Base-by-base conservation (phyloP, 2,113 vertebrate species). In the Drymodes brunneopygia region DNA sequence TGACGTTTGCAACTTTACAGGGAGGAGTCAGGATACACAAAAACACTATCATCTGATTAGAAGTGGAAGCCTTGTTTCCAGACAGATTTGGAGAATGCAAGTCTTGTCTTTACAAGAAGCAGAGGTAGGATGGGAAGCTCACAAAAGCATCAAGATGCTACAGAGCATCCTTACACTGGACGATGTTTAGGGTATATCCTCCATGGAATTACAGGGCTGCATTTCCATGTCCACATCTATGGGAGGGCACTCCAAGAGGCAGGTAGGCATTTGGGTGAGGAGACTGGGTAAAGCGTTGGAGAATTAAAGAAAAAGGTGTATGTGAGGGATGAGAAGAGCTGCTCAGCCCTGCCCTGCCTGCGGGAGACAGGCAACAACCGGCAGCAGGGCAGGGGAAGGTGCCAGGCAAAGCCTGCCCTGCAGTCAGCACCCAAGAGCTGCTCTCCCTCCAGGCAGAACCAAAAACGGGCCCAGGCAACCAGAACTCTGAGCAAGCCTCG, bases 151-250 rank as follows among this genome's bases (percentile, higher is more conserved):
- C n/a, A n/a, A n/a, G n/a, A n/a, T n/a, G 10, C 24, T 4, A 51
- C 7, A 29, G 45, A 47, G 5, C 25, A 28, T 53, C 45, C 72
- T 73, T 29, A 23, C 6, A 9, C 19, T 0, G 1, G 25, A 22
- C 2, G 5, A 27, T 6, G 27, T 42, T 54, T 14, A 45, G 29
- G 23, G 9, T 35, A 90, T 1, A 4, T 51, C 40, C 44, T 61
- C 3, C 2, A 29, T 6, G 27, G 71, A 75, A 94, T 45, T 15
- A 36, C 0, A 2, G 38, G 7, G 16, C 10, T 65, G 38, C 1
- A 2, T 25, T 81, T 66, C 67, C 58, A 61, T 19, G 4, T 20
- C 31, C 0, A 1, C 45, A 42, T 11, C 67, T 58, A 9, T 0
- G 0, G 8, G 27, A 73, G 3, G 10, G 25, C 44, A 48, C 36